Evolutionary conservation across 2,888 invertebrate genomes (phyloP), one percentile per base, ranked within the genome.

Genomic region (Hydrotaea diabolus): DNA sequence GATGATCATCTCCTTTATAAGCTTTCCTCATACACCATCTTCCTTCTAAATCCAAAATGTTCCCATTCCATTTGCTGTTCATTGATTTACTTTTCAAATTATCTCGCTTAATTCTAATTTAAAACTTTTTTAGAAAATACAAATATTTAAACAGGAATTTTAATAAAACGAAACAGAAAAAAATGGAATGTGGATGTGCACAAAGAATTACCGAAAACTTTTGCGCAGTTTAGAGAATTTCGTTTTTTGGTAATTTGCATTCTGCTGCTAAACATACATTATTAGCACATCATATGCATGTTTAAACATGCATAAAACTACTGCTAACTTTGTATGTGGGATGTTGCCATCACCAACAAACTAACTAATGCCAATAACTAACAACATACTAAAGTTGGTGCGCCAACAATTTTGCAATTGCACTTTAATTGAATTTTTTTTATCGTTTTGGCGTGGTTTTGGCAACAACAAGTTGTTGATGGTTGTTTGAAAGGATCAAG

Each of bases 241-340:
- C 3, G n/a, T 53, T 31, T 53, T 17, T 53, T 2, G 17, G 17
- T 19, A 53, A 49, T 53, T 43, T 43, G 17, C 19, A 53, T 53
- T 4, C n/a, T 17, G 9, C n/a, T 17, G 9, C 17, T 43, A 13
- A 17, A 53, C 9, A 53, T 15, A 76, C 23, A 73, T 80, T 83
- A 80, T 69, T 80, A 73, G 80, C 64, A 77, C 79, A 80, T 80
- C 79, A 77, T 71, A 59, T 80, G 77, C 79, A 83, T 83, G 79
- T 73, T 83, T 77, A 80, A 83, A 80, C 79, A 79, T 80, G 76
- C 66, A 49, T 55, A 80, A 80, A 62, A 59, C 21, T 49, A 66
- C 17, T 17, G 26, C 53, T 23, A 73, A 73, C 72, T 55, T 31
- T 64, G 36, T 64, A 4, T 31, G 17, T 64, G 59, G 64, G 31